Evolutionary conservation across 2,113 vertebrate species (phyloP).

Genomic region (Dunckerocampus dactyliophorus): DNA sequence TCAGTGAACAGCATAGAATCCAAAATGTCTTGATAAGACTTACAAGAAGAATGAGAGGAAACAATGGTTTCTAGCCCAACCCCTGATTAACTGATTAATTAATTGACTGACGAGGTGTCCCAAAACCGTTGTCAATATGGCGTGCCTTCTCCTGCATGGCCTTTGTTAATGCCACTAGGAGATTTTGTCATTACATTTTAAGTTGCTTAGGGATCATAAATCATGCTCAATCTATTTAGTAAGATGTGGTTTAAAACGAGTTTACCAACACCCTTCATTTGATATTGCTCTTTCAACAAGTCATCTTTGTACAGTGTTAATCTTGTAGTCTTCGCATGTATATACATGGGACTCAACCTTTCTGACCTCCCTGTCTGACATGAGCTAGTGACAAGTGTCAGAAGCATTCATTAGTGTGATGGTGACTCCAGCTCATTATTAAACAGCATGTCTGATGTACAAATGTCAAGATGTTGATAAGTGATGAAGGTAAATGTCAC

Average conservation of each 20-base stretch:
- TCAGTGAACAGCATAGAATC: too few species aligned
- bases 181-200: too few species aligned
- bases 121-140: not conserved
- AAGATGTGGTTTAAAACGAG: not conserved
- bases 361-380: slow-evolving; percentile 63
- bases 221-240: not conserved
- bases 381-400: slow-evolving; percentile 53
- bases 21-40: too few species aligned
- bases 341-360: slow-evolving; percentile 54
- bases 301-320: slow-evolving; percentile 31
- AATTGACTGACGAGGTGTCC: not conserved
- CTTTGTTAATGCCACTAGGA: not conserved
- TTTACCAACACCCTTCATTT: slow-evolving; percentile 29
- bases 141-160: not conserved
- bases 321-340: slow-evolving; percentile 35
- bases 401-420: slow-evolving; percentile 45
- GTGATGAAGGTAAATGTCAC: slow-evolving; percentile 68
- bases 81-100: not conserved
- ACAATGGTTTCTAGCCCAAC: too few species aligned
- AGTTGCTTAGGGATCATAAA: not conserved
- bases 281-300: slow-evolving; percentile 33
- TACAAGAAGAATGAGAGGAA: too few species aligned
- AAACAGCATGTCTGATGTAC: slow-evolving; percentile 61
- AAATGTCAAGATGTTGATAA: slow-evolving; percentile 64
- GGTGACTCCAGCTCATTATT: slow-evolving; percentile 54